Evolutionary conservation across 2,797 vertebrate genomes (phyloP).

Genomic region (Galagoides demidoff): DNA sequence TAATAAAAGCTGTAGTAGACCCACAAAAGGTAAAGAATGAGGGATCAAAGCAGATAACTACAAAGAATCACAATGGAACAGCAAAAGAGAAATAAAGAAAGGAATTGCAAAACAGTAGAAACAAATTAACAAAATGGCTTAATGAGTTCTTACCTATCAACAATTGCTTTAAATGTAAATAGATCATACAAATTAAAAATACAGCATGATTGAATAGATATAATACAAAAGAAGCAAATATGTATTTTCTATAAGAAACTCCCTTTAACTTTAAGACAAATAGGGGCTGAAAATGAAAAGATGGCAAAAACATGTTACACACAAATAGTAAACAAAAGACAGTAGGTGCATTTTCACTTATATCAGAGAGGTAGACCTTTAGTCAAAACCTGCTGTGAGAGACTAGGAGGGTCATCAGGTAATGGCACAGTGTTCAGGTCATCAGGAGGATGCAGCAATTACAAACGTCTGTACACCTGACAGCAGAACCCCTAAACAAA

Average conservation of each 20-base stretch:
- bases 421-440: background rate
- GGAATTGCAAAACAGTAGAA: too few species aligned
- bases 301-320: background rate
- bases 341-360: background rate
- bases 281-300: background rate
- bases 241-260: background rate
- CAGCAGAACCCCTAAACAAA: background rate
- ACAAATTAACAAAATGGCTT: background rate
- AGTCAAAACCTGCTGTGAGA: background rate
- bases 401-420: background rate
- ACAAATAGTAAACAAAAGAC: background rate
- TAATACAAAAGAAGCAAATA: too few species aligned
- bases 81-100: background rate
- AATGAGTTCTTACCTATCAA: background rate
- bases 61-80: background rate
- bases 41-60: background rate
- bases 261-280: background rate
- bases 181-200: background rate
- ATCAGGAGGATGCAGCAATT: background rate
- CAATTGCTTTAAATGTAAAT: background rate
- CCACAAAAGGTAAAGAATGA: background rate
- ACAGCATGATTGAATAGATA: background rate
- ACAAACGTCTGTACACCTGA: background rate
- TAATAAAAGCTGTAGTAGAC: background rate
- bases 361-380: background rate